A percentile compares a stretch with the other conserved stretches of the same genome.
These are phyloP conservation scores for Drosophila atroscutellata DNA, from an alignment of 2,888 invertebrate species.

Conservation along the genomic window DNA sequence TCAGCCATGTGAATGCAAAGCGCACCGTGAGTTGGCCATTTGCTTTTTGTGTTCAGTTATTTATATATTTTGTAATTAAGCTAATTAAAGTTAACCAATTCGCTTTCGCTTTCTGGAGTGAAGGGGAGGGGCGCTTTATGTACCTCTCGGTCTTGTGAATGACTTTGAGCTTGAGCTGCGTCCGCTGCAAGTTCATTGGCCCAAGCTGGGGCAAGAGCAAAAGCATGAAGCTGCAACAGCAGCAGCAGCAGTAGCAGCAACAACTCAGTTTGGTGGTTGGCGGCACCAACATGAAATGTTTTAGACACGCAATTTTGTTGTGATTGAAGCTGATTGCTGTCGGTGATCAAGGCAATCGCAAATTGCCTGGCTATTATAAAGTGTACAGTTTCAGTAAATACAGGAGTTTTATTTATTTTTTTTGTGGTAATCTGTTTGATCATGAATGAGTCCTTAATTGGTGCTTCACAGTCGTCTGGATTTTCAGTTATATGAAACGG, in stretches of 20 bases:
- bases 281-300: slow-evolving; percentile 57
- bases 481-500: background rate
- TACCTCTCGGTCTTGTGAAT: slow-evolving; percentile 39
- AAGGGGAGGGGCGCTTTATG: background rate
- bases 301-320: slow-evolving; percentile 62
- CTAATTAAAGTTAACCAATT: slow-evolving; percentile 72
- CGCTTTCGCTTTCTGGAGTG: slow-evolving; percentile 68
- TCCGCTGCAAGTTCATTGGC: slow-evolving; percentile 55
- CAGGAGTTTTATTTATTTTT: background rate
- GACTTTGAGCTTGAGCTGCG: slow-evolving; percentile 45
- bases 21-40: slow-evolving; percentile 28
- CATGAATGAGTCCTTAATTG: background rate
- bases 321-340: slow-evolving; percentile 30
- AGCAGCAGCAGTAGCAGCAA: slow-evolving; percentile 2
- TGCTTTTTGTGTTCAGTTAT: slow-evolving; percentile 14
- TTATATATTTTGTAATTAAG: slow-evolving; percentile 60
- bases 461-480: background rate
- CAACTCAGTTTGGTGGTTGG: slow-evolving; percentile 16
- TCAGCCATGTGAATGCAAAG: slow-evolving; percentile 40
- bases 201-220: slow-evolving; percentile 11
- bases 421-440: background rate
- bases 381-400: slow-evolving; percentile 7
- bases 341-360: slow-evolving; percentile 11
- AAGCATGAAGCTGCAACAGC: background rate
- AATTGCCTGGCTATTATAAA: slow-evolving; percentile 10